Evolutionary conservation across 23 tunicate genomes (phyloP).

Genomic region (Trididemnum nubilum): DNA sequence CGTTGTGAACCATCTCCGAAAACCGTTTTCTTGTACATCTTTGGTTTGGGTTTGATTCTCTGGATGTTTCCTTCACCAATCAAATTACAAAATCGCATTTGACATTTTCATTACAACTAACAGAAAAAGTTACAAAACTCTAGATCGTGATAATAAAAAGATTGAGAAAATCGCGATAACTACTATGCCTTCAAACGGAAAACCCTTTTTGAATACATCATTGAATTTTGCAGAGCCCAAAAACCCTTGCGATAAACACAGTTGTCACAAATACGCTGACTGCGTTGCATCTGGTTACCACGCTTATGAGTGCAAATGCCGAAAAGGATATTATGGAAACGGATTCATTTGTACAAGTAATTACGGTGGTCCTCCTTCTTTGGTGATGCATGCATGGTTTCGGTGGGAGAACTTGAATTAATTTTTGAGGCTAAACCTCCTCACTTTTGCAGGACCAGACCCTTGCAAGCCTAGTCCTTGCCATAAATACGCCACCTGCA

Average conservation of each 20-base stretch:
- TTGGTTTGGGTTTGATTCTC: too few species aligned
- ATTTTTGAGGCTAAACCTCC: neutral
- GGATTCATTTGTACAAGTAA: slow-evolving; percentile 12
- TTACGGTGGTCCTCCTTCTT: neutral
- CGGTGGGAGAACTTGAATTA: neutral
- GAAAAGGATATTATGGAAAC: slow-evolving; percentile 4
- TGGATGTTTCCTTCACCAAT: too few species aligned
- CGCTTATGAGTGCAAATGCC: slow-evolving; percentile 1
- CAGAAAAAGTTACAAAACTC: too few species aligned
- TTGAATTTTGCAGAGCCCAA: too few species aligned
- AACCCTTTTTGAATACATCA: too few species aligned
- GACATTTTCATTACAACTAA: too few species aligned
- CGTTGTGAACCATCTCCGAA: too few species aligned
- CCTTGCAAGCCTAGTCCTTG: slow-evolving; percentile 6
- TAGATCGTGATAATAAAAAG: too few species aligned
- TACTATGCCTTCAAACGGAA: too few species aligned
- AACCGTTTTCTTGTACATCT: too few species aligned
- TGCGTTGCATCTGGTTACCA: neutral
- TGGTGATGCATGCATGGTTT: neutral
- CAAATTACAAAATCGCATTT: too few species aligned
- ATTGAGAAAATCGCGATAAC: too few species aligned
- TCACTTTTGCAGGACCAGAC: neutral
- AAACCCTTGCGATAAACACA: slow-evolving; percentile 11
- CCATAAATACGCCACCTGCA: slow-evolving; percentile 23
- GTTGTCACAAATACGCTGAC: slow-evolving; percentile 3